phyloP scores from a whole-genome alignment of 2,888 invertebrate genomes.

The Drosophila trichaetosa region DNA sequence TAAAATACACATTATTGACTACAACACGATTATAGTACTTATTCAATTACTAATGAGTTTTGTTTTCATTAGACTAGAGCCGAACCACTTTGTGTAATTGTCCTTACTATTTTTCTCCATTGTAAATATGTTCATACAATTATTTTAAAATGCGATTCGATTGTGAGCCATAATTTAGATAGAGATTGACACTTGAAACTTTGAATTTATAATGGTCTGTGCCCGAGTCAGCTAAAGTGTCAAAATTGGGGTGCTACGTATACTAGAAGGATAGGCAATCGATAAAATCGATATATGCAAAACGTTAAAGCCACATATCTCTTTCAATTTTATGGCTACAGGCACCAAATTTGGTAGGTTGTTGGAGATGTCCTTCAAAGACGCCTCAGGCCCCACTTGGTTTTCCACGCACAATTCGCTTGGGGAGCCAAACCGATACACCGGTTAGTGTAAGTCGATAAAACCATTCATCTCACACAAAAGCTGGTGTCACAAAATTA shows the following conservation, averaged over 20 bases:
- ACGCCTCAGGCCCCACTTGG: neutral
- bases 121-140: neutral
- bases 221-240: neutral
- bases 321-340: neutral
- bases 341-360: neutral
- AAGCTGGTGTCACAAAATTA: neutral
- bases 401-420: neutral
- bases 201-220: neutral
- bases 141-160: neutral
- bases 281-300: neutral
- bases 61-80: neutral
- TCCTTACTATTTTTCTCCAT: neutral
- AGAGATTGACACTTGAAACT: neutral
- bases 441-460: neutral
- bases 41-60: neutral
- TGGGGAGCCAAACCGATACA: neutral
- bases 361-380: neutral
- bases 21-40: neutral
- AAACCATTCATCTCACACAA: neutral
- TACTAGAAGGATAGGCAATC: neutral
- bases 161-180: neutral
- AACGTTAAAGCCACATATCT: neutral
- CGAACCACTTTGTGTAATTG: neutral
- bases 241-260: neutral
- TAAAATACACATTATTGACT: neutral